Base-by-base conservation (phyloP, 2,888 invertebrate genomes). In the Heteromyza rotundicornis region DNA sequence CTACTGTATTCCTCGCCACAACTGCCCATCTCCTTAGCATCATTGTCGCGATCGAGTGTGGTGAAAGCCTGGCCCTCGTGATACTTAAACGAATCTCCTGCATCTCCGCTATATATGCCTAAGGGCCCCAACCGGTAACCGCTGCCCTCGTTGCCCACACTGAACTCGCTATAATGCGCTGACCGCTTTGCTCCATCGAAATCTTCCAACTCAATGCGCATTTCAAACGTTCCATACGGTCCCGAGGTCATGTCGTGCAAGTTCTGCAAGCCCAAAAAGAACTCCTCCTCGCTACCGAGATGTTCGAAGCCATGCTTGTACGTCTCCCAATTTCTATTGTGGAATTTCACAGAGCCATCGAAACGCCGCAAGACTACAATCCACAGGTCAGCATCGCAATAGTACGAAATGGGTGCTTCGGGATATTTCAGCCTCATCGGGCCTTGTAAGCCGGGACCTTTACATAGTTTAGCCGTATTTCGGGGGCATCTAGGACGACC, bases 151-250 rank as follows among this genome's bases (percentile, higher is more conserved):
- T 55, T 32, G 22, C 56, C 56, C 2, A 63, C 36, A 12, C 50
- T 60, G 20, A 63, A 63, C 24, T 60, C 53, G 10, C 40, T 57
- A 24, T 63, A 63, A 5, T 49, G 27, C 14, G 63, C 63, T 7
- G 23, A 27, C 36, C 19, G 52, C 10, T 44, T 50, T 19, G 56
- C 58, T 19, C 59, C 61, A 24, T 71, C 57, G 55, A 71, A 71
- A 62, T 71, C 68, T 32, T 69, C 64, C 59, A 71, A 36, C 50
- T 71, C 71, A 20, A 71, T 67, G 53, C 68, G 71, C 47, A 71
- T 14, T 16, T 63, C 55, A 17, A 20, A 54, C 22, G 19, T 12
- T 17, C 57, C 55, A 22, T 23, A 40, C 20, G 24, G 27, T 10
- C 35, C 36, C 7, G 24, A 40, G 17, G 35, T 23, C n/a, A 59